Base-by-base conservation (phyloP, 2,113 vertebrate genomes). In the Heteronetta atricapilla region DNA sequence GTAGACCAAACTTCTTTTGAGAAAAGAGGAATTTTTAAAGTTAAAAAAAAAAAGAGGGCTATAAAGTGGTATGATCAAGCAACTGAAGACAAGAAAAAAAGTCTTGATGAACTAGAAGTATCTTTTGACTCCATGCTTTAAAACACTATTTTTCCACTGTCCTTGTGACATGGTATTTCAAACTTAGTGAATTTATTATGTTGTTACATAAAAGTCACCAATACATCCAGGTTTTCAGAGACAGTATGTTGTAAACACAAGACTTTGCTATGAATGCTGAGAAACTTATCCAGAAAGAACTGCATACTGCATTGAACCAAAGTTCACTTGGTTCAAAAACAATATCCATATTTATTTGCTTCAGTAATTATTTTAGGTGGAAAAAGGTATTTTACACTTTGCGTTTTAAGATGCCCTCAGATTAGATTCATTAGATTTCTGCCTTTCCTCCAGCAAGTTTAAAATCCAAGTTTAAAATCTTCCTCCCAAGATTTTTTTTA, bases 81-180 rank as follows among this genome's bases (percentile, higher is more conserved):
- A 84, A 50, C 46, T 82, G 40, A 18, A 58, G n/a, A 59, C 13
- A 92, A 88, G 73, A 79, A 90, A 87, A 92, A 73, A 52, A 3
- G 1, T 17, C 29, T 22, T 66, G 18, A 75, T 81, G 56, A 78
- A 81, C 53, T 74, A 73, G 38, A 67, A 72, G 15, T 19, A 3
- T 56, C 46, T 72, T 66, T 66, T 85, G 50, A 82, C 1, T 6
- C 9, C 17, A 36, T 33, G 9, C 3, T 15, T 17, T 46, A 48
- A 48, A 28, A 84, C 89, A 29, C 14, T 42, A 8, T 18, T 53
- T 89, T 86, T 84, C 31, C 70, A 34, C 46, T 73, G 5, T 88
- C 12, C 25, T 88, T 2, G 0, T 89, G 59, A 77, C 25, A 62
- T 0, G 0, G 3, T 13, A n/a, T 86, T 93, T 78, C 22, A 69